Evolutionary conservation across 2,888 invertebrate species (phyloP), one percentile per base, ranked within the genome.

Genomic region (Scaeva pyrastri): DNA sequence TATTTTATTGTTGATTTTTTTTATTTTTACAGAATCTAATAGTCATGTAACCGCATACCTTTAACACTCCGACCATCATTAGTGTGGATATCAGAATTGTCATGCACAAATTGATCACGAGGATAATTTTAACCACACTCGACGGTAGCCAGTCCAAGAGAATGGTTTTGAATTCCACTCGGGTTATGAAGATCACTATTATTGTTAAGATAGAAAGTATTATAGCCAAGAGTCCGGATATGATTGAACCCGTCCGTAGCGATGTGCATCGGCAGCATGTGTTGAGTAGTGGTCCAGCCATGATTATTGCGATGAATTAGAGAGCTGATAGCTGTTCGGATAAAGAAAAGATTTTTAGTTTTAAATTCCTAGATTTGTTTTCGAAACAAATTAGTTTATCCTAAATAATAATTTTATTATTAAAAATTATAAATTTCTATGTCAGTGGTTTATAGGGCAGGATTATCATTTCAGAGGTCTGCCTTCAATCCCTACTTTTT

Each of bases 81-180:
- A 97, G 93, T n/a, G 94, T 91, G 56, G 97, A 97, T 91, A 97
- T 96, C 80, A 97, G 92, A 82, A 97, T 95, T 6, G 97, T 97
- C 95, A 97, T 97, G 89, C 95, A 94, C 76, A 97, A 93, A 92
- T 97, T 97, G 88, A 97, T 94, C 11, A 95, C 95, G 87, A 97
- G 93, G 89, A 97, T 96, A 88, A 97, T 96, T 93, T 95, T 95
- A 81, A 96, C 95, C 90, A 95, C 94, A 90, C 94, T 93, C 89
- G 95, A 94, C 89, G 96, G 94, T 52, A 96, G 92, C 90, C 95
- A 94, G 90, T 96, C 96, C 88, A 97, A 94, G 50, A 97, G 93
- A 90, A 96, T 96, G n/a, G 96, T 97, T 90, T 95, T 95, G 92
- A 96, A 95, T 89, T 95, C 95, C 60, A 96, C 94, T 78, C 94